Evolutionary conservation across 2,797 vertebrate species (phyloP), one percentile per base, ranked within the genome.

Genomic region (Chanos chanos): DNA sequence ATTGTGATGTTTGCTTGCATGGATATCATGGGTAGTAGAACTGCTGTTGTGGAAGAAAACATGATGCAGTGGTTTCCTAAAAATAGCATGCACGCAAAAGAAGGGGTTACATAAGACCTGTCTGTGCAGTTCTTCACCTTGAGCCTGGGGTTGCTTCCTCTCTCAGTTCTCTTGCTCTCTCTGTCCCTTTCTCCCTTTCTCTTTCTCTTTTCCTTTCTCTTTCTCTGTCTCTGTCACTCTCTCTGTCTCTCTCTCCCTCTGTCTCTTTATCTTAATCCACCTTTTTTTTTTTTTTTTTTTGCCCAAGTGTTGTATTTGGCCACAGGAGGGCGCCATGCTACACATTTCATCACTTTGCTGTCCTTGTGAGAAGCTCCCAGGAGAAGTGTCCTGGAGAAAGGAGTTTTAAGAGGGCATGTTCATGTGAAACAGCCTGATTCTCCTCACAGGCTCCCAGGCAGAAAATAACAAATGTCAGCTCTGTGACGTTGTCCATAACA

Each of bases 41-140:
- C 22, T 33, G 63, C 31, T 34, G 40, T 28, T 36, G 31, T 61
- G 37, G 50, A 57, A 59, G 63, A 77, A 77, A 73, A 77, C 69
- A 73, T 79, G 77, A 81, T 84, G 80, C 79, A 73, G 69, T 74
- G 50, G 66, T 66, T 64, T 79, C 68, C 77, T 74, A 72, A 77
- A 86, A 85, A 85, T 84, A 86, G 77, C 41, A 5, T 56, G 75
- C 59, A 76, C 69, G 60, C 31, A 72, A 78, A 62, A 64, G 74
- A 67, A 66, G 64, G 49, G 62, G 61, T 88, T 89, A 86, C 73
- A 78, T 88, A 87, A 90, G 80, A 75, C 68, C 73, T 81, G 84
- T 83, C 77, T 83, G 74, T 74, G 66, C 70, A 69, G 77, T 71
- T 77, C 78, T 85, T 86, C 81, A 88, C 86, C 85, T 86, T 82